phyloP scores from a whole-genome alignment of 2,113 vertebrate species.

The Otolemur garnettii region DNA sequence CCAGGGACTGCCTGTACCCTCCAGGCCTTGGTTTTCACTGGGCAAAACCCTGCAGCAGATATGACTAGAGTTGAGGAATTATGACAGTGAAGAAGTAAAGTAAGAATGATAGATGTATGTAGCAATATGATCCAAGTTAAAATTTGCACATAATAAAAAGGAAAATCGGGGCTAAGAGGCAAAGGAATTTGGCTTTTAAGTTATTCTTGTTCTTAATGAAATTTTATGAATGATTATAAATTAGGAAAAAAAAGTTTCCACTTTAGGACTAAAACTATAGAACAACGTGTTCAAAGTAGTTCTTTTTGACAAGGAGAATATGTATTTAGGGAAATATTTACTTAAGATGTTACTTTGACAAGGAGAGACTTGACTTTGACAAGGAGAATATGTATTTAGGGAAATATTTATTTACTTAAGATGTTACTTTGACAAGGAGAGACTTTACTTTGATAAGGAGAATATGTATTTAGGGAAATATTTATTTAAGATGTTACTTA shows the following conservation, averaged over 20 bases:
- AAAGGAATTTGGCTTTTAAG: conserved; percentile 22
- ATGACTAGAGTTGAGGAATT: background rate
- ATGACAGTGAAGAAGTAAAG: conserved; percentile 27
- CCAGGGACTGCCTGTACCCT: background rate
- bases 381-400: conserved; percentile 11
- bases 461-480: no score
- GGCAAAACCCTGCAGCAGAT: background rate
- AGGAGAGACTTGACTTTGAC: no score
- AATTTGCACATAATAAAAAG: background rate
- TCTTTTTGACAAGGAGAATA: background rate
- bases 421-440: background rate
- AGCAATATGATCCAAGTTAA: conserved; percentile 22
- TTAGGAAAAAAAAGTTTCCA: background rate
- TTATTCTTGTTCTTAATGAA: conserved; percentile 24
- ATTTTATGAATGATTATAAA: conserved; percentile 47
- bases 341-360: conserved; percentile 3
- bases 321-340: conserved; percentile 53
- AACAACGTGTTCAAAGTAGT: background rate
- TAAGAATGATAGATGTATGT: background rate
- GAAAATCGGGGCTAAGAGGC: background rate
- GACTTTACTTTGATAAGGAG: no score
- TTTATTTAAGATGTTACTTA: conserved; percentile 27
- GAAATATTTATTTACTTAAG: conserved; percentile 16
- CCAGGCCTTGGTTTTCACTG: conserved; percentile 17
- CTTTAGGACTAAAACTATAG: conserved; percentile 23